Percentiles rank a stretch among this genome's conserved stretches.
These are phyloP conservation scores for Siniperca undulata DNA, from an alignment of 2,797 vertebrate species.

Conservation along the genomic window DNA sequence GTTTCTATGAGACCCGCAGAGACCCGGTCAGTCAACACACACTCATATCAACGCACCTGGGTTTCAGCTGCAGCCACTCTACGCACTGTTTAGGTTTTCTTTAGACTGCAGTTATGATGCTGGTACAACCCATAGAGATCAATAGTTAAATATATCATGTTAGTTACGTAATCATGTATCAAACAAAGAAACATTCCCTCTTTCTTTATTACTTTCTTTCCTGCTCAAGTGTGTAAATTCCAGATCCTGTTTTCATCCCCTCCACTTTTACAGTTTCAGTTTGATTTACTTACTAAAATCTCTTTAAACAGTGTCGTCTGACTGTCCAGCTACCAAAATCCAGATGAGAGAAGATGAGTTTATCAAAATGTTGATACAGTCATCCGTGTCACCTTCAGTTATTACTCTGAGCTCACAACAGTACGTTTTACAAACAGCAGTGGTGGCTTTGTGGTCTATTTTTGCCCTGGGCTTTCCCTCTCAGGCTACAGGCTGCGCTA, in stretches of 20 bases:
- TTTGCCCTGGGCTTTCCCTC: background rate
- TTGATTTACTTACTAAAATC: background rate
- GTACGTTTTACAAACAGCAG: background rate
- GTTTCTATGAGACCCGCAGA: slow-evolving; percentile 80
- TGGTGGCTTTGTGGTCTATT: background rate
- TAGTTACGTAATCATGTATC: background rate
- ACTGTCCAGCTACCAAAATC: too few relatives aligned
- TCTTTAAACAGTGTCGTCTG: too few relatives aligned
- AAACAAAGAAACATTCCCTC: background rate
- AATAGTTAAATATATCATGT: background rate
- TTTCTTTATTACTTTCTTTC: too few relatives aligned
- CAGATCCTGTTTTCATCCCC: background rate
- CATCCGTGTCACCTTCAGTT: background rate
- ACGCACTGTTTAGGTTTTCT: background rate
- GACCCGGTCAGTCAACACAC: slow-evolving; percentile 85
- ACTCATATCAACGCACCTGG: background rate
- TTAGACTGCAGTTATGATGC: background rate
- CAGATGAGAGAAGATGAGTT: background rate
- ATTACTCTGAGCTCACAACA: background rate
- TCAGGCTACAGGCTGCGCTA: background rate
- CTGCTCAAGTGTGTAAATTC: too few relatives aligned
- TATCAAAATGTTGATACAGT: background rate
- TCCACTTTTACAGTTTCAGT: background rate
- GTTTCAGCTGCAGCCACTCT: background rate
- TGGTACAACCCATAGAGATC: background rate